Conservation (phyloP, 2,113 vertebrate genomes). For the Tachycineta bicolor region DNA sequence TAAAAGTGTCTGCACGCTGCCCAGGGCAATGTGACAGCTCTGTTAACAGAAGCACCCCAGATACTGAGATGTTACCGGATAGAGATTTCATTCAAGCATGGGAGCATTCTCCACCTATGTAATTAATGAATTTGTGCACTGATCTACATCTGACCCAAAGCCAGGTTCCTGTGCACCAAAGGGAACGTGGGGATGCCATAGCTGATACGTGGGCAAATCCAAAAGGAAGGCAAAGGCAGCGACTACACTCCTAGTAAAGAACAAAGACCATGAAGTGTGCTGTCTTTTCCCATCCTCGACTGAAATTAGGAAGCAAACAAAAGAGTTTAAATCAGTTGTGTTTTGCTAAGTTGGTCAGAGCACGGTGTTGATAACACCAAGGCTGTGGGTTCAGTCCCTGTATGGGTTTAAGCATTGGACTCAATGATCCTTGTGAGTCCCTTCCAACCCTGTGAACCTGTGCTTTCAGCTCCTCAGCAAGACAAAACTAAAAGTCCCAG, state of each 20-base stretch:
- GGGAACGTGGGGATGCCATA: neutral
- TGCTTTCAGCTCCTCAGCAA: neutral
- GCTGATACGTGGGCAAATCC: neutral
- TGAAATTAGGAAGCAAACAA: neutral
- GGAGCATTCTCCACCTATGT: neutral
- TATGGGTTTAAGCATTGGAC: neutral
- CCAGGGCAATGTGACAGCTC: neutral
- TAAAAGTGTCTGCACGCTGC: neutral
- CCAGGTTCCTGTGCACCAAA: neutral
- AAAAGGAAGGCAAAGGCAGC: neutral
- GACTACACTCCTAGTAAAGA: neutral
- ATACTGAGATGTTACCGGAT: neutral
- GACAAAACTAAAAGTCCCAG: neutral
- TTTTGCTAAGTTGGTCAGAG: neutral
- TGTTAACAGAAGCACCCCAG: neutral
- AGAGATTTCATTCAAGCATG: neutral
- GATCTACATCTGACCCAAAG: neutral
- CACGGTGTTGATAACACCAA: neutral
- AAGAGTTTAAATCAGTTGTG: neutral
- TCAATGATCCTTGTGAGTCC: neutral
- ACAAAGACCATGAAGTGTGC: neutral
- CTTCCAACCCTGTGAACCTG: neutral
- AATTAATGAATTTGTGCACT: neutral
- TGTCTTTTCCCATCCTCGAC: neutral
- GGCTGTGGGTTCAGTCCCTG: neutral